Conservation (phyloP, 2,113 vertebrate species). For the Actenoides lindsayi region DNA sequence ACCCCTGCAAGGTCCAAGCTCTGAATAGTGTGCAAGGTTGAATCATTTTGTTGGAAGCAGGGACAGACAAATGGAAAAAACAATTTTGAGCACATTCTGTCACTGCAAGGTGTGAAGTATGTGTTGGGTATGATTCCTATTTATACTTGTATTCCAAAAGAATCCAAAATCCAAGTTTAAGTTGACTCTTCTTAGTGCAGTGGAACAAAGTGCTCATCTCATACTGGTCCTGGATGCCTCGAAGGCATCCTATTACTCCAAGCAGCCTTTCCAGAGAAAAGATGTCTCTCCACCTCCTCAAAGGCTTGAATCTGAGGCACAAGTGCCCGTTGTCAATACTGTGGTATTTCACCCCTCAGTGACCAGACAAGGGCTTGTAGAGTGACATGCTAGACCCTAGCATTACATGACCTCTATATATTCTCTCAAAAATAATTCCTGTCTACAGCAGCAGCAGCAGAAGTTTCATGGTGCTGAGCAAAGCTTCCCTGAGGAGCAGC, state of each 20-base stretch:
- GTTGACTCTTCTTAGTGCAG: background rate
- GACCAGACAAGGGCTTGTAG: background rate
- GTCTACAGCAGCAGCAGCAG: background rate
- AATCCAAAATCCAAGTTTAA: background rate
- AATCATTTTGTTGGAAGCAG: conserved; percentile 42
- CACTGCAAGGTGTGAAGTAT: background rate
- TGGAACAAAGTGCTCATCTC: conserved; percentile 21
- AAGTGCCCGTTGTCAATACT: background rate
- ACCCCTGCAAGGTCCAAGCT: background rate
- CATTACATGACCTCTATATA: background rate
- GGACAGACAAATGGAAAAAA: conserved; percentile 31
- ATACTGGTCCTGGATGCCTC: background rate
- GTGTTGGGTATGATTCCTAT: background rate
- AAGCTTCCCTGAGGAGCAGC: background rate
- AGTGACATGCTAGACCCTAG: background rate
- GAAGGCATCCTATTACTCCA: background rate
- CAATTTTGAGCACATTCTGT: conserved; percentile 24
- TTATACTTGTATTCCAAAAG: conserved; percentile 10
- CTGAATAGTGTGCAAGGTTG: background rate
- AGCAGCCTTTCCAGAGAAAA: background rate
- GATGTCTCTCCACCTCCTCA: background rate
- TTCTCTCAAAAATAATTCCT: background rate
- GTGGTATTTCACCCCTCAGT: fast-evolving
- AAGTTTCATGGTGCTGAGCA: background rate
- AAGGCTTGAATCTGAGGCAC: background rate